These are phyloP conservation scores for Xenopus laevis DNA, from an alignment of 2,113 vertebrate genomes.

Conservation along the genomic window DNA sequence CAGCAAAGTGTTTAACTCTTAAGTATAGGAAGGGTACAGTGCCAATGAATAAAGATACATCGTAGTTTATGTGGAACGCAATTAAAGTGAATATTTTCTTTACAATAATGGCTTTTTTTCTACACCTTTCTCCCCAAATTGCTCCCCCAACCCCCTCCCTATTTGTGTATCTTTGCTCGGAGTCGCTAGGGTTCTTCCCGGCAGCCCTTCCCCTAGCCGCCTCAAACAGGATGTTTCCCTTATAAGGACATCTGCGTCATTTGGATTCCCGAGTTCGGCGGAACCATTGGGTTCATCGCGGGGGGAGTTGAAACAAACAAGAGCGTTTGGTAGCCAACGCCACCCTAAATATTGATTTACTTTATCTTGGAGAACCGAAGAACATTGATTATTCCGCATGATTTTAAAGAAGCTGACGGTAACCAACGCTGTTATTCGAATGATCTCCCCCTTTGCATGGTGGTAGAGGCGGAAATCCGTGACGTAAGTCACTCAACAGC, in stretches of 20 bases:
- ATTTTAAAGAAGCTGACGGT: no score
- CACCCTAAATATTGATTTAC: no score
- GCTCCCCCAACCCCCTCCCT: not conserved
- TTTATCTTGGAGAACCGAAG: no score
- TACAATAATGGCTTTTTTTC: not conserved
- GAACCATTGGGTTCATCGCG: constrained; percentile 28
- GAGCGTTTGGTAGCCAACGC: no score
- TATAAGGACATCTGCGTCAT: constrained; percentile 80
- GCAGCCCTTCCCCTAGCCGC: constrained; percentile 65
- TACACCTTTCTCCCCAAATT: not conserved
- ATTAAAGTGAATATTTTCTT: no score
- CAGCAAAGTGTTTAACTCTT: no score
- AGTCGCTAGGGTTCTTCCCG: constrained; percentile 46
- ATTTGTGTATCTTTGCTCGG: not conserved
- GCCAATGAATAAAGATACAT: no score
- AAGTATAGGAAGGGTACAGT: no score
- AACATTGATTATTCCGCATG: no score
- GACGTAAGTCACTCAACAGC: constrained; percentile 1
- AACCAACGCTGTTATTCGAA: not conserved
- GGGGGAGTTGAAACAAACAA: not conserved
- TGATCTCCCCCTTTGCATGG: not conserved
- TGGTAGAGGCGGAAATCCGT: not conserved
- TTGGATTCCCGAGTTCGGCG: constrained; percentile 64
- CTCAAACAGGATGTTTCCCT: constrained; percentile 73
- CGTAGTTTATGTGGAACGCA: no score